A percentile compares a stretch with the other conserved stretches of the same genome.
phyloP scores from a whole-genome alignment of 2,113 vertebrate species.

The Agelaius tricolor region DNA sequence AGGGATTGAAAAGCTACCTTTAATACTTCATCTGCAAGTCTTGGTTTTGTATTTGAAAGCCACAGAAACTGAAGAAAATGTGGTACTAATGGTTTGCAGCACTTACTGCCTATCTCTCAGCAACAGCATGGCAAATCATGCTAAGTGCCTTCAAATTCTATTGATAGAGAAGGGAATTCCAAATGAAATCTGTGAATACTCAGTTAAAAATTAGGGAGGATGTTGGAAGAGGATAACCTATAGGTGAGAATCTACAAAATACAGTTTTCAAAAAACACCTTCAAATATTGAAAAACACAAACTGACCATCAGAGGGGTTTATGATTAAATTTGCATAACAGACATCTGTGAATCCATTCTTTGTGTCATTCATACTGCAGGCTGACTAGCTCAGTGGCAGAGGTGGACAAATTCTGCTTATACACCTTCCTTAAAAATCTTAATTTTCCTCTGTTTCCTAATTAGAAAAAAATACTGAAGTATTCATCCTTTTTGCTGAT shows the following conservation, averaged over 20 bases:
- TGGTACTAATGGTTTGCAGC: not conserved
- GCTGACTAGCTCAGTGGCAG: not conserved
- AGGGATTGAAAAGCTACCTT: not conserved
- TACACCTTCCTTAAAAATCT: not conserved
- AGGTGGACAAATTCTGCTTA: not conserved
- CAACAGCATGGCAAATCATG: not conserved
- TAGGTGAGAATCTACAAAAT: not conserved
- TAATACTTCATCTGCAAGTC: not conserved
- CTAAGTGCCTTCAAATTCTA: not conserved
- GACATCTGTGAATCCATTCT: not conserved
- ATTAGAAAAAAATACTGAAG: not conserved
- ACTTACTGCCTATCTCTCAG: not conserved
- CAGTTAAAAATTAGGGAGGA: not conserved
- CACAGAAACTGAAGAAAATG: not conserved
- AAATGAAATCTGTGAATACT: not conserved
- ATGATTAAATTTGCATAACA: not conserved
- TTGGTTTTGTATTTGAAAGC: not conserved
- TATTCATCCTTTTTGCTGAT: not conserved
- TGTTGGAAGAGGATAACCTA: not conserved
- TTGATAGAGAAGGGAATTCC: not conserved
- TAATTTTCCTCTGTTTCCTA: not conserved
- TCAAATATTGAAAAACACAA: not conserved
- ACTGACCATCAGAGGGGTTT: not conserved
- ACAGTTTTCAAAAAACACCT: not conserved
- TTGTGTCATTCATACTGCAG: not conserved